Conservation (phyloP, 2,113 vertebrate species). For the Chloroceryle aenea region DNA sequence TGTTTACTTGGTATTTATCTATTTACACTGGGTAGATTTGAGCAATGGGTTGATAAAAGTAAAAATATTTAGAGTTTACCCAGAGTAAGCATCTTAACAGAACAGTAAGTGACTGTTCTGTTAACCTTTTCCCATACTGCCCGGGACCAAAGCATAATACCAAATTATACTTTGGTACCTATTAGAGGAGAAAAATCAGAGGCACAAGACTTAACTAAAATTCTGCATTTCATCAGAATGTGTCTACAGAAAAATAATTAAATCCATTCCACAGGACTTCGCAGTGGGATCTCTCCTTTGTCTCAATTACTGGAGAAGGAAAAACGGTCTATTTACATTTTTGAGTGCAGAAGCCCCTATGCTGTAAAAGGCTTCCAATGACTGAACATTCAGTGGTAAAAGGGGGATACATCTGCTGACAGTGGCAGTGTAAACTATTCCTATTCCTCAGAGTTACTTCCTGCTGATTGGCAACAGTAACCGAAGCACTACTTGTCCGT, state of each 20-base stretch:
- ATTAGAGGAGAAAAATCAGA: neutral
- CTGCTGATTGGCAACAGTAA: neutral
- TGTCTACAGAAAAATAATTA: neutral
- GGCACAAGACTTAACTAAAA: neutral
- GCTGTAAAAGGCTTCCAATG: neutral
- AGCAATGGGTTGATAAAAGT: neutral
- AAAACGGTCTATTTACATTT: neutral
- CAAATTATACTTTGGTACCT: neutral
- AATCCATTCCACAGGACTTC: neutral
- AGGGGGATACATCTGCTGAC: neutral
- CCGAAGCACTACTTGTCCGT: neutral
- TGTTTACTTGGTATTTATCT: neutral
- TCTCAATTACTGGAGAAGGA: neutral
- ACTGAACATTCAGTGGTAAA: neutral
- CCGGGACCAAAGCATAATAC: neutral
- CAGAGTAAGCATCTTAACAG: neutral
- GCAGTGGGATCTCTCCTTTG: neutral
- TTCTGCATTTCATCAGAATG: neutral
- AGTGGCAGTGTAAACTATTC: neutral
- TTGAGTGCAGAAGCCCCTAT: neutral
- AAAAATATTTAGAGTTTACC: neutral
- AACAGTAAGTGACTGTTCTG: neutral
- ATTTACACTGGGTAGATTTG: neutral
- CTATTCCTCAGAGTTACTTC: neutral
- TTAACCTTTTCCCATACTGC: neutral